phyloP scores from a whole-genome alignment of 2,888 invertebrate species.

The Beris morrisii region DNA sequence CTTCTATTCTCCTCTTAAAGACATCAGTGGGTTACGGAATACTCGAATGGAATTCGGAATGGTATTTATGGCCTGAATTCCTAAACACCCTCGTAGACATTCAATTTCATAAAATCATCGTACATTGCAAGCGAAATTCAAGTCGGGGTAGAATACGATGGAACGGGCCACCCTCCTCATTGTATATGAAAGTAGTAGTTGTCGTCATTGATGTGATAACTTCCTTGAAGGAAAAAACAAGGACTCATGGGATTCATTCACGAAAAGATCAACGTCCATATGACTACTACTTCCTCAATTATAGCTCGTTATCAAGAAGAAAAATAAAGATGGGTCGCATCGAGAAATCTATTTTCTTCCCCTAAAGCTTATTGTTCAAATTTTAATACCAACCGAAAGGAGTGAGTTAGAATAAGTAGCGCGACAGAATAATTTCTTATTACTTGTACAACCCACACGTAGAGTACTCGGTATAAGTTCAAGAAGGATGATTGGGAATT shows the following conservation, averaged over 20 bases:
- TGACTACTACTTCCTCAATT: neutral
- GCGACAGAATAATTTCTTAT: no score
- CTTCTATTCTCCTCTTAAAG: neutral
- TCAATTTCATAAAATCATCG: constrained; percentile 20
- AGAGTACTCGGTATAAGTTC: constrained; percentile 15
- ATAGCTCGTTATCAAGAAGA: no score
- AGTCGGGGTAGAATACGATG: no score
- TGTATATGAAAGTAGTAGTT: no score
- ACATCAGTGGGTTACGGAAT: constrained; percentile 8
- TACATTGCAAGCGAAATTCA: constrained; percentile 1
- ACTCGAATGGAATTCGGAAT: constrained; percentile 36
- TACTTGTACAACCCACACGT: constrained; percentile 1
- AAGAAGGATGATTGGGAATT: constrained; percentile 28
- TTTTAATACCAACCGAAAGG: no score
- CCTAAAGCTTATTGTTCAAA: no score
- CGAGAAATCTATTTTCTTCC: no score
- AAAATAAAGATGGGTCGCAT: no score
- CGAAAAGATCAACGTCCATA: constrained; percentile 13
- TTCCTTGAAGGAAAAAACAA: neutral
- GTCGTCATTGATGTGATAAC: no score
- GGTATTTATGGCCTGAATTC: constrained; percentile 41
- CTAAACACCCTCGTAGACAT: constrained; percentile 27
- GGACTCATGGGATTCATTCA: constrained; percentile 12
- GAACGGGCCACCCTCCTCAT: no score
- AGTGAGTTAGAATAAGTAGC: no score